Evolutionary conservation across 2,888 invertebrate genomes (phyloP).

Genomic region (Agonopterix subpropinquella): DNA sequence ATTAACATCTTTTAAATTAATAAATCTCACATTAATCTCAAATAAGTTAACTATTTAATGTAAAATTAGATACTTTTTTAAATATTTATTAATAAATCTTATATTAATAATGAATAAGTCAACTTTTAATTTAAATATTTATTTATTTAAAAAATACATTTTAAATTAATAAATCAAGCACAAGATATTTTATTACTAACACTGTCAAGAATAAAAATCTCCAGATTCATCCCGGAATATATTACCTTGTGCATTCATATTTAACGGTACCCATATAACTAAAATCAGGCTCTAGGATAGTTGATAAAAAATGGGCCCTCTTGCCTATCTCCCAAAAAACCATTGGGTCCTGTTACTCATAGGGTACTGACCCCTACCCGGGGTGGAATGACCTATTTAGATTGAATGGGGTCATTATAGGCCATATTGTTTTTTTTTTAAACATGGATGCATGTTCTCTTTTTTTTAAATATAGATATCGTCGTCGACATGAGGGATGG

Average conservation of each 20-base stretch:
- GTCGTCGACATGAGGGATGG: no score
- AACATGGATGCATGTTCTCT: neutral
- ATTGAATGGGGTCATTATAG: slow-evolving; percentile 62
- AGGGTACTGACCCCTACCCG: slow-evolving; percentile 55
- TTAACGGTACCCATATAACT: slow-evolving; percentile 67
- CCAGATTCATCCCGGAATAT: slow-evolving; percentile 25
- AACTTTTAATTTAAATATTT: no score
- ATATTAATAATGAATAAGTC: no score
- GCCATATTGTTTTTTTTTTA: slow-evolving; percentile 20
- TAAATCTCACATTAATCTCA: no score
- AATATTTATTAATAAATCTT: no score
- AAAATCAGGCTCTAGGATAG: slow-evolving; percentile 57
- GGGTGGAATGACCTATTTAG: slow-evolving; percentile 72
- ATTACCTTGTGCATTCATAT: slow-evolving; percentile 27
- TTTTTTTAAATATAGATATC: neutral
- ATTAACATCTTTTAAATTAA: no score
- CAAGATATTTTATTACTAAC: no score
- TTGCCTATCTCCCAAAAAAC: slow-evolving; percentile 49
- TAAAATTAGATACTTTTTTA: no score
- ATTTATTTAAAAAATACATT: no score
- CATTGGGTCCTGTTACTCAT: slow-evolving; percentile 57
- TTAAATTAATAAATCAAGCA: no score
- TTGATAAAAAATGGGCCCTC: slow-evolving; percentile 67
- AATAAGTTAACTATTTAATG: no score
- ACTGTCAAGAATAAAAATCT: slow-evolving; percentile 20